Evolutionary conservation across 2,113 vertebrate genomes (phyloP).

Genomic region (Macquaria ambigua): DNA sequence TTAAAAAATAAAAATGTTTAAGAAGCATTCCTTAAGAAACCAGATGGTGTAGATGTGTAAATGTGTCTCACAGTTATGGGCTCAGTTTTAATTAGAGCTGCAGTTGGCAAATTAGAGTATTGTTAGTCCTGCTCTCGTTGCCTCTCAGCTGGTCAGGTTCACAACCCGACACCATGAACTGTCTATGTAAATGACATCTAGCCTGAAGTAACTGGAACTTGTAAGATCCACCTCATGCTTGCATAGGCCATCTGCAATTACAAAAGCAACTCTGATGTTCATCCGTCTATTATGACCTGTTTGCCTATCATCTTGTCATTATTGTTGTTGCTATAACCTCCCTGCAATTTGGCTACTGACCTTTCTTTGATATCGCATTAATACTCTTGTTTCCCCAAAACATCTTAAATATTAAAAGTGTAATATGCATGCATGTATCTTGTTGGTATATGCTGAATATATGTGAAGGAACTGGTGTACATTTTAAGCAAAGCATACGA

Average conservation of each 20-base stretch:
- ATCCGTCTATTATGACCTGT: constrained; percentile 2
- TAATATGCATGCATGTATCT: too few species aligned
- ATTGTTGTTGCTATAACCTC: not conserved
- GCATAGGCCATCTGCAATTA: constrained; percentile 13
- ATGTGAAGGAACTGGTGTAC: not conserved
- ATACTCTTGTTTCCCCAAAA: not conserved
- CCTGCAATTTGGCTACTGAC: not conserved
- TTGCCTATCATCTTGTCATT: not conserved
- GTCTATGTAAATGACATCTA: not conserved
- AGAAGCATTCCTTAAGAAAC: constrained; percentile 14
- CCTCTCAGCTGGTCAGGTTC: not conserved
- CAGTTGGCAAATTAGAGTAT: not conserved
- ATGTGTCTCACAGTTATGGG: not conserved
- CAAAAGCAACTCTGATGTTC: constrained; percentile 16
- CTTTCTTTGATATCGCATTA: not conserved
- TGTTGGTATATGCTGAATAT: not conserved
- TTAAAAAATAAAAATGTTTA: not conserved
- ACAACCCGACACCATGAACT: not conserved
- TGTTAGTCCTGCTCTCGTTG: constrained; percentile 14
- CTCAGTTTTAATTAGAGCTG: constrained; percentile 47
- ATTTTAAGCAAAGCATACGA: not conserved
- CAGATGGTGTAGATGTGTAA: constrained; percentile 28
- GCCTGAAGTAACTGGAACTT: not conserved
- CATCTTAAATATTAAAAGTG: too few species aligned
- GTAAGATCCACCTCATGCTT: not conserved